A percentile compares a stretch with the other conserved stretches of the same genome.
Conservation (phyloP, 2,113 vertebrate species). For the Pterocles gutturalis region DNA sequence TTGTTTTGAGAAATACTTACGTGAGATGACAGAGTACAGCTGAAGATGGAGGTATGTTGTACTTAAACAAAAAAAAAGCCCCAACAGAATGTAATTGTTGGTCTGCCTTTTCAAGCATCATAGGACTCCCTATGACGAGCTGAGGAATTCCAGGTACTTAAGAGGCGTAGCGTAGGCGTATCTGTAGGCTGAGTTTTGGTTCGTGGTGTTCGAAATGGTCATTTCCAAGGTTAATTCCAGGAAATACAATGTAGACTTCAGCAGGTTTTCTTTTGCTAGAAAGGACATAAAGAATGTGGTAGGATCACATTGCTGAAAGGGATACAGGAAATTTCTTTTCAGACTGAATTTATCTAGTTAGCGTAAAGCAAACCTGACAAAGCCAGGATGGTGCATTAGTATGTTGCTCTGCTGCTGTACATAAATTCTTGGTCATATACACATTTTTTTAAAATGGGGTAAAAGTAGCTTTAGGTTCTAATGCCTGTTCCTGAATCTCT, state of each 20-base stretch:
- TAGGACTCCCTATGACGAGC: background rate
- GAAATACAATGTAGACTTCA: background rate
- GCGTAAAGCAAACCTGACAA: background rate
- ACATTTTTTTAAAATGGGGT: background rate
- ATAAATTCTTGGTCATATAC: background rate
- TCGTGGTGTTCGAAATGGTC: background rate
- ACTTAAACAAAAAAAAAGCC: background rate
- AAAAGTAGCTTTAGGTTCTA: background rate
- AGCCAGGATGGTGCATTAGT: background rate
- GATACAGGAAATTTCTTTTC: background rate
- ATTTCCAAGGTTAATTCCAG: background rate
- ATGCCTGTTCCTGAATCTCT: background rate
- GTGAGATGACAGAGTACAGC: background rate
- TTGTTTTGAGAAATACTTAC: background rate
- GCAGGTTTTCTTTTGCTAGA: background rate
- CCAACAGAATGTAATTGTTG: background rate
- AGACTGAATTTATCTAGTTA: background rate
- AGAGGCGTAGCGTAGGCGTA: accelerated
- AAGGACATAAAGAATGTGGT: background rate
- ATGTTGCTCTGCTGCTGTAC: background rate
- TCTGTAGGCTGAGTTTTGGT: background rate
- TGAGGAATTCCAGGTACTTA: background rate
- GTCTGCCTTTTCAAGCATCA: background rate
- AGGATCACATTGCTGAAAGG: background rate
- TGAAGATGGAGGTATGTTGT: background rate